Evolutionary conservation across 2,888 invertebrate species (phyloP), one percentile per base, ranked within the genome.

Genomic region (Tridacna gigas): DNA sequence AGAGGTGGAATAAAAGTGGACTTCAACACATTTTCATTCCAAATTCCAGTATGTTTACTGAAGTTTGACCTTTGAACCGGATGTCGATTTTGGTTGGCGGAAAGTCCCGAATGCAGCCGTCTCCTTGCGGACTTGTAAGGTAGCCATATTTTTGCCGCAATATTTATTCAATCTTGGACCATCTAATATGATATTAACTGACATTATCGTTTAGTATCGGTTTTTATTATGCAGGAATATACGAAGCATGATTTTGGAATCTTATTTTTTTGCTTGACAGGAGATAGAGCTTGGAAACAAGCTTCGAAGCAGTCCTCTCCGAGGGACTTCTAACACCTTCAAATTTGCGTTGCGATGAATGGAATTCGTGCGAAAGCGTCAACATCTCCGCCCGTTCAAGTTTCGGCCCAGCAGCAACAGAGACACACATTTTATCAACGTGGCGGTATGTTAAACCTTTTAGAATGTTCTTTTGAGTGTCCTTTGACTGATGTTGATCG

Each of bases 201-300:
- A 37, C 25, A 69, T 47, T 71, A n/a, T 61, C 11, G 26, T 66
- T 60, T 28, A 79, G 80, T 79, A 74, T 75, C 80, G 65, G 63
- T 74, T 73, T 67, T 74, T 47, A 86, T 78, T 26, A 83, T 79
- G 80, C 67, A 74, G 61, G 75, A 60, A 78, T 73, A 74, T 63
- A 51, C 74, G 45, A 74, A 51, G 74, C 65, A 28, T 82, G 13
- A 56, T 71, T 77, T 77, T 61, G 78, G 67, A 51, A 80, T 80
- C 88, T 90, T 89, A 86, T 92, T 90, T 89, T 90, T 77, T 88
- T 83, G 71, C 80, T 75, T 83, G 80, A 77, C 88, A 93, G 93
- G 93, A 92, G 93, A 92, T 89, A 91, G 91, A 91, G 92, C 92
- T 93, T 92, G 92, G 91, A 90, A 93, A 92, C 92, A 91, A 92